Conservation (phyloP, 2,797 vertebrate species). For the Lindbergichthys nudifrons region DNA sequence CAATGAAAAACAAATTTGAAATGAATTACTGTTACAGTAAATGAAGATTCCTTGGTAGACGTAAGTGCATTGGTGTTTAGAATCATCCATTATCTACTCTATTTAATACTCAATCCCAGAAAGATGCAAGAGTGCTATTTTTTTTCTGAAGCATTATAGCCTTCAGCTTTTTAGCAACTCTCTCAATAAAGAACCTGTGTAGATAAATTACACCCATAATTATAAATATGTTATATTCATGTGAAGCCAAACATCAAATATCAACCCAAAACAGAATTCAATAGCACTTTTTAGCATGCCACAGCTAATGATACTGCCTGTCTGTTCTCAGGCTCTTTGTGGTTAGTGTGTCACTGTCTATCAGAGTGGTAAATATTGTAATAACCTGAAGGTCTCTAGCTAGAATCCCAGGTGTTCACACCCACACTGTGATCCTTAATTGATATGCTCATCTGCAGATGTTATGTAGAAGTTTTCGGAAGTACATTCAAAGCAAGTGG, state of each 20-base stretch:
- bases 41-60: neutral
- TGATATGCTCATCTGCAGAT: constrained; percentile 70
- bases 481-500: constrained; percentile 70
- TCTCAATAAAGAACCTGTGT: neutral
- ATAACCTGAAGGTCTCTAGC: constrained; percentile 58
- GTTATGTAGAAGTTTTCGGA: constrained; percentile 69
- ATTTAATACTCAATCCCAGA: neutral
- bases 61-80: neutral
- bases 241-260: neutral
- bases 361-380: constrained; percentile 56
- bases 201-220: neutral
- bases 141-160: neutral
- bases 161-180: neutral
- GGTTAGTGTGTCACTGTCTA: constrained; percentile 42
- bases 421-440: constrained; percentile 64
- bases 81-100: neutral
- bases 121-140: neutral
- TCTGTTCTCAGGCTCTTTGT: constrained; percentile 30
- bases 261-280: constrained; percentile 4
- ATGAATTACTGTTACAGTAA: neutral
- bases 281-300: constrained; percentile 7
- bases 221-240: constrained; percentile 21
- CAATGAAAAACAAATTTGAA: neutral
- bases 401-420: constrained; percentile 76
- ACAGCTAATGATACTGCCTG: constrained; percentile 18